A percentile compares a stretch with the other conserved stretches of the same genome.
These are phyloP conservation scores for Charanyca ferruginea DNA, from an alignment of 2,888 invertebrate species.

Conservation along the genomic window DNA sequence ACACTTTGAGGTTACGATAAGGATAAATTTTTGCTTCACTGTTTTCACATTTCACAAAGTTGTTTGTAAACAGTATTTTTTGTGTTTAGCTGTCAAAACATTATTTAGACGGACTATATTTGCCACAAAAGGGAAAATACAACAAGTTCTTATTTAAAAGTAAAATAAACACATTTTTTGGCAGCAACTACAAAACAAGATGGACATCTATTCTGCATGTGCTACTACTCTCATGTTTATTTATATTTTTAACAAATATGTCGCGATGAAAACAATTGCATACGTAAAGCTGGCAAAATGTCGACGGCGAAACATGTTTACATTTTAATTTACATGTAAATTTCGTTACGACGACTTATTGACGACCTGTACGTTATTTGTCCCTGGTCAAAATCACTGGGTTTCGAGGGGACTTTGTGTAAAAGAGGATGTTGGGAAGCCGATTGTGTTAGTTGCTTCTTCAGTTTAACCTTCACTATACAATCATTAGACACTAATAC, in stretches of 20 bases:
- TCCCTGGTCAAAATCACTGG: neutral
- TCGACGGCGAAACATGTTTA: neutral
- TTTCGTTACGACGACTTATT: conserved; percentile 8
- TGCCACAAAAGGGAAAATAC: neutral
- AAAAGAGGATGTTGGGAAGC: too few species aligned
- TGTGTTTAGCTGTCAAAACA: neutral
- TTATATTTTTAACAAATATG: conserved; percentile 24
- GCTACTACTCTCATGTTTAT: conserved; percentile 11
- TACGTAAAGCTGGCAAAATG: conserved; percentile 11
- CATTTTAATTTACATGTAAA: conserved; percentile 23
- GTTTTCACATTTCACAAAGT: neutral
- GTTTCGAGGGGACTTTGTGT: neutral
- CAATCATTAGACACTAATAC: too few species aligned
- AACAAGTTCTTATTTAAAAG: neutral
- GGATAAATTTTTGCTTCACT: conserved; percentile 10
- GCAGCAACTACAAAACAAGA: conserved; percentile 10
- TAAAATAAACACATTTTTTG: conserved; percentile 7
- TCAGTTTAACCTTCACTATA: too few species aligned
- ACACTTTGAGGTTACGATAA: conserved; percentile 21
- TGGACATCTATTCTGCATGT: neutral
- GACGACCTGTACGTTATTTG: too few species aligned
- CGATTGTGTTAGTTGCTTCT: too few species aligned
- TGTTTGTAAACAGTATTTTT: conserved; percentile 1
- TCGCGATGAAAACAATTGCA: conserved; percentile 21
- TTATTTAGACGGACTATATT: too few species aligned